Evolutionary conservation across 2,113 vertebrate species (phyloP).

Genomic region (Salvelinus fontinalis): DNA sequence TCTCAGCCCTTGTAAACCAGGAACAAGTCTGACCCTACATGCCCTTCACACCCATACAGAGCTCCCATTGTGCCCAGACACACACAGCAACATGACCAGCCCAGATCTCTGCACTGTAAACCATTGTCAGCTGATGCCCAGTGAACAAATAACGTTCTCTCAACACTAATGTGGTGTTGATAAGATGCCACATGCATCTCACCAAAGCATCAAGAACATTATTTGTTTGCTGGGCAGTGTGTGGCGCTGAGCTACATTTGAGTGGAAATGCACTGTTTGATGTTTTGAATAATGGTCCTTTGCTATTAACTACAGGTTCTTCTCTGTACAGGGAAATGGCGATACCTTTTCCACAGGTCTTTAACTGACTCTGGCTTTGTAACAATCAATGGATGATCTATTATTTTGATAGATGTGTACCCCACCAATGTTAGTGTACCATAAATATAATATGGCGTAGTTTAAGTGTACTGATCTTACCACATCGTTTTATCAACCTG

Average conservation of each 20-base stretch:
- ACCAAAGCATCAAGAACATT: constrained; percentile 6
- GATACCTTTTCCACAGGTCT: constrained; percentile 75
- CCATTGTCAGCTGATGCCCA: constrained; percentile 45
- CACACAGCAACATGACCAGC: background rate
- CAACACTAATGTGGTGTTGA: constrained; percentile 47
- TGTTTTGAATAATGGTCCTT: constrained; percentile 38
- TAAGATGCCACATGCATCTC: constrained; percentile 15
- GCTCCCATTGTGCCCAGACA: background rate
- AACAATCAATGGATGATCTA: background rate
- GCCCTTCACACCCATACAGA: background rate
- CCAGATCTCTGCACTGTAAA: constrained; percentile 45
- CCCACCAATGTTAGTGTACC: background rate
- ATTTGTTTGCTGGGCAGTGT: constrained; percentile 19
- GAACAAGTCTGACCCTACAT: background rate
- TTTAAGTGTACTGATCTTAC: too few relatives aligned
- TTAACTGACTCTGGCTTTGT: constrained; percentile 69
- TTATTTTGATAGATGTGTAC: background rate
- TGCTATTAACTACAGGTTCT: constrained; percentile 60
- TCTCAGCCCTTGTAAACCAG: background rate
- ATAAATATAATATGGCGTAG: background rate
- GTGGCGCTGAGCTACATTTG: constrained; percentile 53
- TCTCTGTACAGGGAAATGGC: constrained; percentile 64
- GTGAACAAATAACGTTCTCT: constrained; percentile 36
- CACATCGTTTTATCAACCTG: too few relatives aligned
- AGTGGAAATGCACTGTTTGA: constrained; percentile 45